Evolutionary conservation across 2,888 invertebrate genomes (phyloP).

Genomic region (Philereme transversata): DNA sequence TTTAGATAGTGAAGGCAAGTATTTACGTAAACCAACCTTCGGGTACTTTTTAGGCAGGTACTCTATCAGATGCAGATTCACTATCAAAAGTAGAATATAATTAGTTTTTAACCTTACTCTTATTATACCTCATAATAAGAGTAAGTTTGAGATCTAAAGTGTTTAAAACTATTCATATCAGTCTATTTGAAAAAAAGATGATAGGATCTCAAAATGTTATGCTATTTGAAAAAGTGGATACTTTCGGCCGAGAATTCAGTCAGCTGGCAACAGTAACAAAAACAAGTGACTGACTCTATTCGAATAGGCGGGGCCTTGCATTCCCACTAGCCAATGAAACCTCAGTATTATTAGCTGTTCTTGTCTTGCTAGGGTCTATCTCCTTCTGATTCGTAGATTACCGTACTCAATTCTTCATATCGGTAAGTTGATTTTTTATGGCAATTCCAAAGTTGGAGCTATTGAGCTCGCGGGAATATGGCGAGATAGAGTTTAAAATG

Average conservation of each 20-base stretch:
- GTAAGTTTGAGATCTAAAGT: no score
- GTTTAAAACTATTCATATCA: no score
- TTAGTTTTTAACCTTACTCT: no score
- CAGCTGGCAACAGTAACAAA: constrained; percentile 48
- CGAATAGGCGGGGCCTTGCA: constrained; percentile 53
- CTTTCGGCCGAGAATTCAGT: constrained; percentile 2
- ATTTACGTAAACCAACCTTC: no score
- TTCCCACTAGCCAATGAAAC: constrained; percentile 48
- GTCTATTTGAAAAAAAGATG: background rate
- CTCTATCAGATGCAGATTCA: no score
- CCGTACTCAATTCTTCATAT: constrained; percentile 73
- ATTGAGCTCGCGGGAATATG: constrained; percentile 51
- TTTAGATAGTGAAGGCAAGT: no score
- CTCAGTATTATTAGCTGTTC: constrained; percentile 35
- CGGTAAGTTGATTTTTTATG: constrained; percentile 70
- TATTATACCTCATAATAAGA: no score
- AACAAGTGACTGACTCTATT: constrained; percentile 62
- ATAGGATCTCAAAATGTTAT: background rate
- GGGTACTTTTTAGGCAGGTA: no score
- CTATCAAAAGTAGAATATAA: no score
- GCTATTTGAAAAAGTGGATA: background rate
- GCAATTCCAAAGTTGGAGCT: constrained; percentile 61
- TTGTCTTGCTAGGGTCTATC: constrained; percentile 43
- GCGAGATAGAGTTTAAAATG: constrained; percentile 54
- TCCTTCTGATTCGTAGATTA: constrained; percentile 62